These are phyloP conservation scores for Ptychochromis oligacanthus DNA, from an alignment of 2,113 vertebrate genomes.

Conservation along the genomic window DNA sequence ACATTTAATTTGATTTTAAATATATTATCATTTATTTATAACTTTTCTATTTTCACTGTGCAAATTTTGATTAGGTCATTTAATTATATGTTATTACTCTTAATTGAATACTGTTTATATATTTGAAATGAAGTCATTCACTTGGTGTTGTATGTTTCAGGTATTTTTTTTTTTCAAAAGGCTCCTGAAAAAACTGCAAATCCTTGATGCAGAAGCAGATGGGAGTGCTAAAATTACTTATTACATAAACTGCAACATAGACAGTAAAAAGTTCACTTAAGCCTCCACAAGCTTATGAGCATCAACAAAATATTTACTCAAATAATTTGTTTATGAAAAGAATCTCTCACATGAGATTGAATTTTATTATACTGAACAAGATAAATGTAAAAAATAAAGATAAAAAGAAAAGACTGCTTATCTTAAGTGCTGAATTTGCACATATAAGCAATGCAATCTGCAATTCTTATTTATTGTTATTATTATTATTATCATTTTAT, in stretches of 20 bases:
- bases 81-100: not conserved
- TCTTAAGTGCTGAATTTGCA: not conserved
- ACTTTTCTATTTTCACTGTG: not conserved
- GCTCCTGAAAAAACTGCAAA: not conserved
- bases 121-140: not conserved
- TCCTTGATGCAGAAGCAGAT: constrained; percentile 11
- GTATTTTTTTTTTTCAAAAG: not conserved
- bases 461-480: too few relatives aligned
- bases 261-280: constrained; percentile 60
- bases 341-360: not conserved
- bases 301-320: constrained; percentile 23
- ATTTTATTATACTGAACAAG: not conserved
- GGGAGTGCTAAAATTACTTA: constrained; percentile 48
- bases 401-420: not conserved
- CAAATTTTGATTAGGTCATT: not conserved
- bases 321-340: not conserved
- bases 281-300: constrained; percentile 20
- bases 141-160: too few relatives aligned
- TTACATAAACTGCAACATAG: constrained; percentile 31
- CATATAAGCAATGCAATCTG: not conserved
- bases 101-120: not conserved
- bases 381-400: not conserved
- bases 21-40: not conserved
- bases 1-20: not conserved
- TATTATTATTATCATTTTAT: too few relatives aligned